Evolutionary conservation across 2,888 invertebrate genomes (phyloP), one percentile per base, ranked within the genome.

Genomic region (Eremobia ochroleuca): DNA sequence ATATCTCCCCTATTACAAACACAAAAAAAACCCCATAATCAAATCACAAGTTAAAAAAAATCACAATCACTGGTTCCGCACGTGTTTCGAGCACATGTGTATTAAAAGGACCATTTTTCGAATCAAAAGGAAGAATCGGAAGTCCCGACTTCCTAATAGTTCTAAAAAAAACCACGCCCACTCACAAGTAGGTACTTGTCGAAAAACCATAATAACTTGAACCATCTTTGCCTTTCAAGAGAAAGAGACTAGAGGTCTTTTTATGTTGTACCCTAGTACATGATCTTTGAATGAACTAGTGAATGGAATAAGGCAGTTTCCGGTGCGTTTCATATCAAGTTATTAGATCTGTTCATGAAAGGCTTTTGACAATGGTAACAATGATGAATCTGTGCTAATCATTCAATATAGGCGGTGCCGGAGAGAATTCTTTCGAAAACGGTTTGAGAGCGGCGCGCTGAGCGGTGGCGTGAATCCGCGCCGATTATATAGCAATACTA

Each of bases 121-220:
- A 82, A 87, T 92, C 86, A 90, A 92, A 91, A 90, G 89, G 92
- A 90, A 81, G 91, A 90, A 92, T 92, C 92, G 92, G 92, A 92
- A 92, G 85, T 90, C 74, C 69, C 82, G 65, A 85, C 85, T 86
- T 88, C 86, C 84, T 79, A 82, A 78, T 77, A 79, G 31, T 71
- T 55, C n/a, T 4, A 73, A 83, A 87, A 80, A 85, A 87, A 76
- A 61, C 68, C 74, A 86, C 85, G 76, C 89, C 87, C 31, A 40
- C 64, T 71, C 72, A 73, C 76, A 79, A 86, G 76, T n/a, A n/a
- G n/a, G n/a, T 83, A 86, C 73, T 73, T 71, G 21, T 43, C 5
- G n/a, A 0, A 61, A 46, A 67, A 67, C 88, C 90, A 87, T 6
- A 46, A 9, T 46, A 73, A 31, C 9, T 69, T 66, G 85, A 81